Evolutionary conservation across 2,113 vertebrate genomes (phyloP).

Genomic region (Chrysemys picta): DNA sequence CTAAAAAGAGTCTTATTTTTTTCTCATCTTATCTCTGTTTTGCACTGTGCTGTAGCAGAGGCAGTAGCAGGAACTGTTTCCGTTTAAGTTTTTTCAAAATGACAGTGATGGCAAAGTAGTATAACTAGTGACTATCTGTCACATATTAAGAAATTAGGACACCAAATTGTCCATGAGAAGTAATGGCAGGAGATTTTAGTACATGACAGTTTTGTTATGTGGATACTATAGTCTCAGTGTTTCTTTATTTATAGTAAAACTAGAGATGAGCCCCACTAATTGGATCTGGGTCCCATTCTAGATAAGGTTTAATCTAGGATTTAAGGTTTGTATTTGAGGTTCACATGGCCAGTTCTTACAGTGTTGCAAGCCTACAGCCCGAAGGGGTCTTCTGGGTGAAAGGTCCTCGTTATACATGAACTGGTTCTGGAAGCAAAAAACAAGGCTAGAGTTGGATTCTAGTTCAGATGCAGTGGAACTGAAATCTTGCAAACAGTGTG

Average conservation of each 20-base stretch:
- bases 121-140: not conserved
- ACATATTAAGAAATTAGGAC: not conserved
- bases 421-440: not conserved
- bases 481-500: not conserved
- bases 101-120: not conserved
- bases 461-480: not conserved
- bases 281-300: not conserved
- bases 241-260: not conserved
- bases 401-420: not conserved
- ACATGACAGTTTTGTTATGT: not conserved
- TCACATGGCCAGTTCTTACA: not conserved
- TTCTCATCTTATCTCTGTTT: not conserved
- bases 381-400: not conserved
- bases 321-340: not conserved
- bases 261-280: not conserved
- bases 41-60: not conserved
- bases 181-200: constrained; percentile 7
- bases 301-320: not conserved
- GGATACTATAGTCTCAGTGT: not conserved
- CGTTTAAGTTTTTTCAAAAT: not conserved
- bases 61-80: not conserved
- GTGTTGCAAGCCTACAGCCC: not conserved
- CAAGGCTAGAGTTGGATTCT: not conserved
- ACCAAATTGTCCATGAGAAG: not conserved
- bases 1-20: not conserved